Percentiles rank a stretch among this genome's conserved stretches.
Conservation (phyloP, 2,797 vertebrate genomes). For the Botia almorhae region DNA sequence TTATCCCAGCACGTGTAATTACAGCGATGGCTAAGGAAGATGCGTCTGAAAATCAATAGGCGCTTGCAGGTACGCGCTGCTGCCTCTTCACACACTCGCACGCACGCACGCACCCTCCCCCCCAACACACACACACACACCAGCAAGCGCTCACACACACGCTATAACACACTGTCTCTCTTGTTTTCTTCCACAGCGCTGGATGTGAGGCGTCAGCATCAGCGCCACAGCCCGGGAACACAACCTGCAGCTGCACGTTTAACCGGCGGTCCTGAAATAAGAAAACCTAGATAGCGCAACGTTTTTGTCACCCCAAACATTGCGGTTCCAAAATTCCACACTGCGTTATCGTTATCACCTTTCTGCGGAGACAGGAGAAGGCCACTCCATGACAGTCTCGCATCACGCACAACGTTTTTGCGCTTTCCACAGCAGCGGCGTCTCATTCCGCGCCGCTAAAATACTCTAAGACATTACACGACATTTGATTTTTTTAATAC, state of each 20-base stretch:
- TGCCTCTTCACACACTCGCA: conserved; percentile 63
- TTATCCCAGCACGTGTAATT: conserved; percentile 49
- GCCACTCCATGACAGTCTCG: conserved; percentile 79
- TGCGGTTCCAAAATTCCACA: conserved; percentile 71
- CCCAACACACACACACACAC: not conserved
- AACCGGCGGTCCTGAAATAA: conserved; percentile 30
- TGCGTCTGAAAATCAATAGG: conserved; percentile 75
- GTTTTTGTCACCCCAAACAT: conserved; percentile 4
- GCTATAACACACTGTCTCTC: conserved; percentile 59
- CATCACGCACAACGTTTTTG: conserved; percentile 74
- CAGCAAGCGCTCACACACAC: no score
- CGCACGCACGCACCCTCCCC: conserved; percentile 57
- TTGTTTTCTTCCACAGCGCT: conserved; percentile 61
- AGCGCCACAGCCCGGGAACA: conserved; percentile 46
- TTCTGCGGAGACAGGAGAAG: conserved; percentile 77
- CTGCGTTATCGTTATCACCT: conserved; percentile 68
- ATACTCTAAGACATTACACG: conserved; percentile 50
- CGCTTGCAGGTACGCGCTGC: conserved; percentile 76
- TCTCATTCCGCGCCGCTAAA: conserved; percentile 57
- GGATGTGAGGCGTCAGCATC: conserved; percentile 56
- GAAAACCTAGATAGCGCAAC: conserved; percentile 15
- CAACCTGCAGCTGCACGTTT: conserved; percentile 47
- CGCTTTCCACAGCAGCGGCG: conserved; percentile 69
- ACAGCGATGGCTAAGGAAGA: conserved; percentile 59
- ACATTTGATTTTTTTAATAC: conserved; percentile 59